Evolutionary conservation across 1,140 invertebrate species (phyloP), one percentile per base, ranked within the genome.

Genomic region (Aphaenogaster ashmeadi): DNA sequence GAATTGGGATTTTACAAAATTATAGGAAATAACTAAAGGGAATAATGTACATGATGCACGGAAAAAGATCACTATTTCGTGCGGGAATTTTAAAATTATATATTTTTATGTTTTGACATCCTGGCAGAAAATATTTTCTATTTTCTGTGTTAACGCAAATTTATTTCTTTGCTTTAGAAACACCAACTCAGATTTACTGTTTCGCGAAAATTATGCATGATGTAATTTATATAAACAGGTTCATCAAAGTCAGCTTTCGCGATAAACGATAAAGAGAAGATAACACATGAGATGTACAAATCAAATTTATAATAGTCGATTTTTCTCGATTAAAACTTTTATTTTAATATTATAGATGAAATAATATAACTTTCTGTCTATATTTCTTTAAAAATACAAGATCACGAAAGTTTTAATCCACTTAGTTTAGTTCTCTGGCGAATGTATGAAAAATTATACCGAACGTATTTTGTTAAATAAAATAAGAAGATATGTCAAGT

Each of bases 401-500:
- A 18, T 60, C 21, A 33, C 27, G 1, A 27, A 38, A 18, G 9
- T 41, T 77, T 27, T 58, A 27, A 21, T 33, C 1, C 15, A 41
- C 13, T 62, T 64, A 47, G 1, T 60, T 44, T 41, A 75, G 3
- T 41, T 77, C 7, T 44, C 27, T 44, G 15, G 0, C 15, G 33
- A 44, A 60, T 60, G 13, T 18, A 44, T 72, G 11, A 41, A 15
- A 58, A 58, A 75, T 75, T 36, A 27, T 15, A 13, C 27, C 8
- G 0, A 66, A 33, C 41, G 13, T 33, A 47, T 69, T 67, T 67
- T 58, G 6, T 58, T 21, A 67, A 58, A 38, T 89, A 52, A 21
- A 77, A 64, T 27, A 47, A 69, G 27, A 47, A 75, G 27, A 79
- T 38, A 52, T 77, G 62, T 75, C 36, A n/a, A 54, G 3, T 64